Evolutionary conservation across 1,140 invertebrate genomes (phyloP).

Genomic region (Hylaeus anthracinus): DNA sequence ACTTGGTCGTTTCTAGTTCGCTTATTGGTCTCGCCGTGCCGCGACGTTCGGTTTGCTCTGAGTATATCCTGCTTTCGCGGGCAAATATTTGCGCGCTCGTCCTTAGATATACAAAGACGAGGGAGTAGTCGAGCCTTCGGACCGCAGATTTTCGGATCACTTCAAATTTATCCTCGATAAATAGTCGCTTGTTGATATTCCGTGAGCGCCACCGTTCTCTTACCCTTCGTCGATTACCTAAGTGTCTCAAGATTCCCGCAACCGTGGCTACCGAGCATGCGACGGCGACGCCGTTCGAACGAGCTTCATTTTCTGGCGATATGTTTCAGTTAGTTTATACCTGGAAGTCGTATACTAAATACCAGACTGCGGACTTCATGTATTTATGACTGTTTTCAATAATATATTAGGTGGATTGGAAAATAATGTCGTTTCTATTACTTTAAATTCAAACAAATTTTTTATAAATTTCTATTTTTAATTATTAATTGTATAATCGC

Average conservation of each 20-base stretch:
- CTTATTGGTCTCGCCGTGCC: slow-evolving; percentile 31
- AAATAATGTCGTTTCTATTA: too few relatives aligned
- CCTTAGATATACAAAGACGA: slow-evolving; percentile 38
- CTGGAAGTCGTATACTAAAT: too few relatives aligned
- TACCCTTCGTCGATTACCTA: neutral
- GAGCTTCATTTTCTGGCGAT: too few relatives aligned
- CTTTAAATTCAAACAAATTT: too few relatives aligned
- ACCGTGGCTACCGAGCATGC: neutral
- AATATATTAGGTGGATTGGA: too few relatives aligned
- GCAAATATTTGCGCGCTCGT: slow-evolving; percentile 62
- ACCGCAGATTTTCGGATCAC: slow-evolving; percentile 54
- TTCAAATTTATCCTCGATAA: slow-evolving; percentile 61
- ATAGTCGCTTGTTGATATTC: slow-evolving; percentile 59
- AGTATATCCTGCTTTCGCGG: slow-evolving; percentile 43
- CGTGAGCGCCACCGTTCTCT: slow-evolving; percentile 20
- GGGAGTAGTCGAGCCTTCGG: slow-evolving; percentile 5
- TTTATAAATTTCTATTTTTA: too few relatives aligned
- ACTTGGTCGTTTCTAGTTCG: neutral
- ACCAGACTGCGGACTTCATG: too few relatives aligned
- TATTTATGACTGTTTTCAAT: too few relatives aligned
- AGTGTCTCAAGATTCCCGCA: neutral
- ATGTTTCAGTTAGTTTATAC: too few relatives aligned
- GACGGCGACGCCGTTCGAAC: neutral
- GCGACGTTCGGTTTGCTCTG: slow-evolving; percentile 13
- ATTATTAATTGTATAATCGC: too few relatives aligned